Evolutionary conservation across 1,140 invertebrate species (phyloP).

Genomic region (Drosophila kohkoa): DNA sequence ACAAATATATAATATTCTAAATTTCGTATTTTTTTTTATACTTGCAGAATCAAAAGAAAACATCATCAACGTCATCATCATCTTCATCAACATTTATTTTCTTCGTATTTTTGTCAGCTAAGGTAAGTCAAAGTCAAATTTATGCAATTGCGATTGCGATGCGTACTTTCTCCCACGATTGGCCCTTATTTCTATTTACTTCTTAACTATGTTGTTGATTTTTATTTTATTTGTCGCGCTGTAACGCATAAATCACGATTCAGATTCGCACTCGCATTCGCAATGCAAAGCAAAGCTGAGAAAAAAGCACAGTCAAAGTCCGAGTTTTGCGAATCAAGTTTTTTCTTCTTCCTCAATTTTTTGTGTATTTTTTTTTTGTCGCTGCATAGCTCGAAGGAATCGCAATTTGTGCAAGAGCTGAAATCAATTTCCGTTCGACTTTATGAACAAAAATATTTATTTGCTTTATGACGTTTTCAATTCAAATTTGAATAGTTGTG

Average conservation of each 20-base stretch:
- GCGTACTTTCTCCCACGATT: background rate
- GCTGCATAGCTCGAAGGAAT: conserved; percentile 3
- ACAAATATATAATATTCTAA: background rate
- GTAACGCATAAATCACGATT: background rate
- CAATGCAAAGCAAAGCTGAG: background rate
- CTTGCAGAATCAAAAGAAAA: background rate
- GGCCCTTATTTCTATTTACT: background rate
- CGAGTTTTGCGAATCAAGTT: no score
- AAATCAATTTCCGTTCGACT: conserved; percentile 38
- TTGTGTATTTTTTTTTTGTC: background rate
- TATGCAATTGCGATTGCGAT: background rate
- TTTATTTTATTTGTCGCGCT: background rate
- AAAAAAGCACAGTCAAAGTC: background rate
- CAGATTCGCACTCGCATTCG: background rate
- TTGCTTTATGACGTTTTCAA: conserved; percentile 39
- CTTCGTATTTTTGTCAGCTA: no score
- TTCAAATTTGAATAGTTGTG: conserved; percentile 43
- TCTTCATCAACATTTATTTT: background rate
- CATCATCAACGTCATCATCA: background rate
- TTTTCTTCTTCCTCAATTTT: no score
- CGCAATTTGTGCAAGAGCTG: conserved; percentile 18
- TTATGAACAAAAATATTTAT: conserved; percentile 46
- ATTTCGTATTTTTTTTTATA: background rate
- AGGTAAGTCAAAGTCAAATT: no score
- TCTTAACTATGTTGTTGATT: conserved; percentile 9